These are phyloP conservation scores for Phyto melanocephala DNA, from an alignment of 2,888 invertebrate genomes.

Conservation along the genomic window DNA sequence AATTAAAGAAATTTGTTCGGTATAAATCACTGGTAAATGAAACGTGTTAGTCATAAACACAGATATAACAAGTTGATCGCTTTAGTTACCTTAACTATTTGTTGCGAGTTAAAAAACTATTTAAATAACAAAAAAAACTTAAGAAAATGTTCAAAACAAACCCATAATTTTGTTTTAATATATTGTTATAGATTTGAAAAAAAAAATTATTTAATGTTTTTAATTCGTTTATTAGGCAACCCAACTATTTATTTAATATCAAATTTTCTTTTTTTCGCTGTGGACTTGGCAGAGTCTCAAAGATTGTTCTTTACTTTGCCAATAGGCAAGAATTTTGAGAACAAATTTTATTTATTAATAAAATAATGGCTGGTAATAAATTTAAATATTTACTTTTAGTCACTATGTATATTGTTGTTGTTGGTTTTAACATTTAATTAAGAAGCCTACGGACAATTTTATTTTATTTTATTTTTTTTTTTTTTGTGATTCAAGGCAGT, in stretches of 20 bases:
- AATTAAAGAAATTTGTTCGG: no score
- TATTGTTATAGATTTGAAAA: not conserved
- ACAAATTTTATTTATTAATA: not conserved
- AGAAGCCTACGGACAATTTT: not conserved
- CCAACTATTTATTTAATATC: not conserved
- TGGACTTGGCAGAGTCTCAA: slow-evolving; percentile 36
- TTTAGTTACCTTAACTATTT: no score
- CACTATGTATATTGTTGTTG: not conserved
- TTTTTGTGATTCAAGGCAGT: not conserved
- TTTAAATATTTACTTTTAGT: slow-evolving; percentile 3
- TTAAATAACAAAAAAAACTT: not conserved
- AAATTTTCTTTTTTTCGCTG: not conserved
- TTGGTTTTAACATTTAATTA: not conserved
- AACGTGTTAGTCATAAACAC: no score
- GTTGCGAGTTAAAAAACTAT: no score
- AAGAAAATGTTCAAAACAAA: not conserved
- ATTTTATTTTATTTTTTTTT: no score
- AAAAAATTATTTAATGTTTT: not conserved
- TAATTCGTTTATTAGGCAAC: not conserved
- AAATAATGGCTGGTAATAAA: not conserved
- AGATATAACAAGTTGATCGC: no score
- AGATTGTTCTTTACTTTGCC: not conserved
- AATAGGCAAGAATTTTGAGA: not conserved
- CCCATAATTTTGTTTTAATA: slow-evolving; percentile 1
- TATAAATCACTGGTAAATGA: no score